Evolutionary conservation across 2,888 invertebrate genomes (phyloP).

Genomic region (Rhingia campestris): DNA sequence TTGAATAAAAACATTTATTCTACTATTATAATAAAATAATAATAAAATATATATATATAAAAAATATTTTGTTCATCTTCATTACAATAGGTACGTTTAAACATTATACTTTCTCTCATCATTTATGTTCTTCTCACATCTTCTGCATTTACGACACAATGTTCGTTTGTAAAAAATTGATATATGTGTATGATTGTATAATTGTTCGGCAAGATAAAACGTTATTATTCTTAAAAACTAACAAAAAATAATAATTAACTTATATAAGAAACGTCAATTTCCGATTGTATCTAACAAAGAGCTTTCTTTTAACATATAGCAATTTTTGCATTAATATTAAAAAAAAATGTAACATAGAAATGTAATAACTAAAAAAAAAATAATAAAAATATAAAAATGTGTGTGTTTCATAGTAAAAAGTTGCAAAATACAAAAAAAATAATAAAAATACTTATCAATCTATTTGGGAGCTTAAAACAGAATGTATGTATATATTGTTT

Average conservation of each 20-base stretch:
- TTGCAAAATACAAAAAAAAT: slow-evolving; percentile 43
- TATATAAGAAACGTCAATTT: slow-evolving; percentile 66
- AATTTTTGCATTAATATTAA: slow-evolving; percentile 44
- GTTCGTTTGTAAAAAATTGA: slow-evolving; percentile 62
- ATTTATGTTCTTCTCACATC: slow-evolving; percentile 13
- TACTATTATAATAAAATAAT: slow-evolving; percentile 74
- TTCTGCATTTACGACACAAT: slow-evolving; percentile 60
- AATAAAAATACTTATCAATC: slow-evolving; percentile 33
- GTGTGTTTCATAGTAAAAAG: slow-evolving; percentile 55
- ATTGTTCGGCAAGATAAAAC: slow-evolving; percentile 74
- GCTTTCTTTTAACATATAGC: slow-evolving; percentile 56
- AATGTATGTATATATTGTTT: slow-evolving; percentile 35
- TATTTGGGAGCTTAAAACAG: slow-evolving; percentile 35
- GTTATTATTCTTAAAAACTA: slow-evolving; percentile 65
- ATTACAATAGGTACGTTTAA: slow-evolving; percentile 73
- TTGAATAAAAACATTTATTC: slow-evolving; percentile 75
- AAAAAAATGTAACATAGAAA: slow-evolving; percentile 57
- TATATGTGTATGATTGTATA: slow-evolving; percentile 68
- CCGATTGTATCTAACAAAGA: slow-evolving; percentile 65
- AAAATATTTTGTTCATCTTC: slow-evolving; percentile 72
- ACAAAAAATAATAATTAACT: slow-evolving; percentile 47
- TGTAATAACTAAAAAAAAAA: slow-evolving; percentile 45
- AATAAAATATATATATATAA: slow-evolving; percentile 73
- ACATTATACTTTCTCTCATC: slow-evolving; percentile 64
- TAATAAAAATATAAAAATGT: slow-evolving; percentile 44